Base-by-base conservation (phyloP, 2,888 invertebrate genomes). In the Crocallis elinguaria region DNA sequence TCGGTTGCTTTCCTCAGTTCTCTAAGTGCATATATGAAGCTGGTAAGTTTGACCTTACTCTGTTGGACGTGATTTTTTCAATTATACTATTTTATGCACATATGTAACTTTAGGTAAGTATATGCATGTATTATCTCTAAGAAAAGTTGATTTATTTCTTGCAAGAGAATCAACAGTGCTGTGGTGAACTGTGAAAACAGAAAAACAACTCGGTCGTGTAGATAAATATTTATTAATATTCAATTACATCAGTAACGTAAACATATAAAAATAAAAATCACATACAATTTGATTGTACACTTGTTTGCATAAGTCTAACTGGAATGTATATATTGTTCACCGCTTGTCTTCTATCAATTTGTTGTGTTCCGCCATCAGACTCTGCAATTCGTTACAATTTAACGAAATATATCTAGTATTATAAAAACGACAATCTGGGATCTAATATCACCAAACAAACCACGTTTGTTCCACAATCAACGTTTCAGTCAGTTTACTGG, bases 301-400 rank as follows among this genome's bases (percentile, higher is more conserved):
- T 14, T 33, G 14, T 27, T 35, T 50, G 21, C n/a, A 49, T 12
- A 43, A 45, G 6, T 12, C 14, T 43, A 39, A 21, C 13, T 27
- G 67, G 64, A 64, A 62, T 60, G 67, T 51, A 11, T 60, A 67
- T 51, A 11, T 5, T 0, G 30, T 45, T 80, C 78, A 82, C 64
- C 78, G 79, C 58, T 61, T 64, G 69, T 73, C 75, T 62, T 80
- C 90, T 46, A 93, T 85, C 73, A 93, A 79, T 67, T 92, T 90
- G 84, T 92, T 92, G 86, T 93, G 93, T 61, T 92, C 93, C 60
- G 72, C 81, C 92, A 92, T 93, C 71, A 93, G 85, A 60, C 92
- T 92, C 93, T 93, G 92, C 57, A 92, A 91, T 63, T 71, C 42
- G 54, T 43, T 29, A 39, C 25, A 39, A 12, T 19, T 29, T 29